Evolutionary conservation across 1,140 invertebrate genomes (phyloP).

Genomic region (Drosophila pallidifrons): DNA sequence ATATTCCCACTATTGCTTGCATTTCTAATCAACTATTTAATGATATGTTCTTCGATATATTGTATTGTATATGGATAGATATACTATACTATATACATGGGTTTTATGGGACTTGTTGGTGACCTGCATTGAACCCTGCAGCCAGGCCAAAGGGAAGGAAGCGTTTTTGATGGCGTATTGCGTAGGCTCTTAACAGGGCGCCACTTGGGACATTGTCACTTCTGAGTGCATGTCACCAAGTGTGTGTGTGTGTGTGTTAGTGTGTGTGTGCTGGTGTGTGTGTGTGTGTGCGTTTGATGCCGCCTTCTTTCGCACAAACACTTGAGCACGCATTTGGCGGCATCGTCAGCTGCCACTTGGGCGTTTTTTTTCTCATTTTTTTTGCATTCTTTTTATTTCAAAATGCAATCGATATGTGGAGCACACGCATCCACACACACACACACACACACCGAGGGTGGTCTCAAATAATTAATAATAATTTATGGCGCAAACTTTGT

Average conservation of each 20-base stretch:
- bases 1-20: no score
- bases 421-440: slow-evolving; percentile 53
- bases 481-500: slow-evolving; percentile 60
- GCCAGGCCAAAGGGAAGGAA: slow-evolving; percentile 7
- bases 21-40: no score
- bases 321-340: slow-evolving; percentile 58
- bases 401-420: slow-evolving; percentile 64
- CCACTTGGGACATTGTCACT: slow-evolving; percentile 56
- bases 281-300: slow-evolving; percentile 31
- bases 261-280: slow-evolving; percentile 25
- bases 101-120: slow-evolving; percentile 1
- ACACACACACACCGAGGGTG: slow-evolving; percentile 16
- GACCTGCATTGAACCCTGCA: slow-evolving; percentile 47
- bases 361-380: slow-evolving; percentile 28
- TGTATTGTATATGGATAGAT: no score
- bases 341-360: slow-evolving; percentile 65
- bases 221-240: slow-evolving; percentile 12
- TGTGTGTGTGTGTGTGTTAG: slow-evolving; percentile 7
- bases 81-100: no score
- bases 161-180: slow-evolving; percentile 42
- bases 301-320: slow-evolving; percentile 46
- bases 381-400: slow-evolving; percentile 19
- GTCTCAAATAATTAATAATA: slow-evolving; percentile 74
- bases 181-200: slow-evolving; percentile 48
- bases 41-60: no score